phyloP scores from a whole-genome alignment of 2,113 vertebrate species.

The Melanostigma gelatinosum region DNA sequence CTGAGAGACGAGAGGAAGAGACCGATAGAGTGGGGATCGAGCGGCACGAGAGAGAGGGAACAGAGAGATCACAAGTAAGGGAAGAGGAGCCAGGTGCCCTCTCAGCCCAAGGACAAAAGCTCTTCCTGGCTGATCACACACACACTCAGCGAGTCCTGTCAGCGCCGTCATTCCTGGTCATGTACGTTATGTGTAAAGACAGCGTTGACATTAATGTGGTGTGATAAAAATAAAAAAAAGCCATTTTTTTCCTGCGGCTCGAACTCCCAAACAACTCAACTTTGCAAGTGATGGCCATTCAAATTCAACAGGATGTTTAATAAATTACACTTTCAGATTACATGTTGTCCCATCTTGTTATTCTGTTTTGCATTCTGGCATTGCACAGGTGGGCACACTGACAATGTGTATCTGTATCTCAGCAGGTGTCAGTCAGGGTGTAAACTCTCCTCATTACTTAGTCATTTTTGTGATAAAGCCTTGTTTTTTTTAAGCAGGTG shows the following conservation, averaged over 20 bases:
- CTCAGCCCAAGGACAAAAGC: conserved; percentile 84
- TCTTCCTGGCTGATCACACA: conserved; percentile 78
- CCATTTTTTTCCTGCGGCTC: conserved; percentile 4
- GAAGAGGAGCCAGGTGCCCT: conserved; percentile 82
- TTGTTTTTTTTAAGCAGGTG: neutral
- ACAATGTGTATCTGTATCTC: conserved; percentile 62
- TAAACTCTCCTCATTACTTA: conserved; percentile 37
- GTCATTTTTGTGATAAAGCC: conserved; percentile 17
- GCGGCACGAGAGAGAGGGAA: conserved; percentile 73
- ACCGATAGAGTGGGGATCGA: conserved; percentile 79
- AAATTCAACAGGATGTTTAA: conserved; percentile 79
- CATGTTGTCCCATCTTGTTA: conserved; percentile 78
- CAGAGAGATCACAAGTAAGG: conserved; percentile 81
- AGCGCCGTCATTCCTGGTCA: conserved; percentile 68
- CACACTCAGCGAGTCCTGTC: conserved; percentile 63
- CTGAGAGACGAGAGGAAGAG: conserved; percentile 78
- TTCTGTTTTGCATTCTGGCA: conserved; percentile 68
- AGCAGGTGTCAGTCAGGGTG: conserved; percentile 65
- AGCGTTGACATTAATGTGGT: conserved; percentile 69
- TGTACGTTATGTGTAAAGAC: conserved; percentile 65
- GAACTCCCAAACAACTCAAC: conserved; percentile 65
- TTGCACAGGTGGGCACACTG: conserved; percentile 60
- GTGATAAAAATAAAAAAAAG: conserved; percentile 62
- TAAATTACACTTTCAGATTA: conserved; percentile 81
- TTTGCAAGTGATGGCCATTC: conserved; percentile 68